Base-by-base conservation (phyloP, 1,140 invertebrate genomes). In the Idris sp. region DNA sequence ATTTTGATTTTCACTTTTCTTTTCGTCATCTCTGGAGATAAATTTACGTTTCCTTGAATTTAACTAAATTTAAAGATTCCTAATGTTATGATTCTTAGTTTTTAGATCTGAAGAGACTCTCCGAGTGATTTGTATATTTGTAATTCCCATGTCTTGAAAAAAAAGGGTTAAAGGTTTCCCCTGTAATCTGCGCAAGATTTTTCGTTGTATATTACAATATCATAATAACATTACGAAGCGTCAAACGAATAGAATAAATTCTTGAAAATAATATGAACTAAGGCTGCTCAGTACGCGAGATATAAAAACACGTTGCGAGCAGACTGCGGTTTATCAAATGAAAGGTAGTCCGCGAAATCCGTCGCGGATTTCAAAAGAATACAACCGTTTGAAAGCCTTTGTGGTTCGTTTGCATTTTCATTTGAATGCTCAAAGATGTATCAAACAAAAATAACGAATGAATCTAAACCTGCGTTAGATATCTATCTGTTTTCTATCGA, bases 381-480 rank as follows among this genome's bases (percentile, higher is more conserved):
- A 61, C 40, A 43, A 26, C 22, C 28, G 19, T 67, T 74, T 62
- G 41, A 61, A 67, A 61, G 48, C 36, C 46, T 51, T 53, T 49
- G 54, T 44, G 51, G 61, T 67, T 74, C 61, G 69, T 67, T 65
- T 65, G 61, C 61, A 67, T 74, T 74, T 74, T 74, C 71, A 74
- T 74, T 59, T 61, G 40, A 41, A 36, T 54, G 11, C 16, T 61
- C 54, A 59, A 74, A 74, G 53, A 65, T 31, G 19, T 22, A 22
- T 22, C 19, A 48, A 44, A 13, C 5, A 73, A 65, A 51, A 64
- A 54, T 48, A 48, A 69, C 16, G 36, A 38, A 28, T 51, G 43
- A 68, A 43, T 11, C 7, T 8, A 43, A 13, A 35, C 11, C 10
- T 10, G 19, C 40, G 10, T 43, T n/a, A n/a, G 40, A 3, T 10